Percentiles rank a stretch among this genome's conserved stretches.
These are phyloP conservation scores for Leucania comma DNA, from an alignment of 2,888 invertebrate species.

Conservation along the genomic window DNA sequence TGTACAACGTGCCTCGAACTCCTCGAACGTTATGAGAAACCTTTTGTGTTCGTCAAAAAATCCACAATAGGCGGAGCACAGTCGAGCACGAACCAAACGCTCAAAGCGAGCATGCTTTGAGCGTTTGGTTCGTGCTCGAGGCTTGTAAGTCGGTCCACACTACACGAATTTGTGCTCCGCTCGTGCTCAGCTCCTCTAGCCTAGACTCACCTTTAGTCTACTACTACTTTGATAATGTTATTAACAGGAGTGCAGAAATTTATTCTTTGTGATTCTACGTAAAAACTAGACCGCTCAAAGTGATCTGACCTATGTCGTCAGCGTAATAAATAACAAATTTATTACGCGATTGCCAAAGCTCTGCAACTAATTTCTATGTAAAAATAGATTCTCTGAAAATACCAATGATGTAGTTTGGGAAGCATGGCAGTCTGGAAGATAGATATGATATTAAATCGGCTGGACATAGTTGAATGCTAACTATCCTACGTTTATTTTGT, in stretches of 20 bases:
- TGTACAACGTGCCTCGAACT: no score
- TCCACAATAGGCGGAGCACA: no score
- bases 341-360: constrained; percentile 3
- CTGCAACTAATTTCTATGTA: constrained; percentile 1
- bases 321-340: constrained; percentile 18
- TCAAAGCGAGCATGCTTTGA: no score
- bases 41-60: no score
- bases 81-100: no score
- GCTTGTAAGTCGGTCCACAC: no score
- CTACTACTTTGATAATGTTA: neutral
- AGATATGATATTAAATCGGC: neutral
- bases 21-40: no score
- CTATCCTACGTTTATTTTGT: no score
- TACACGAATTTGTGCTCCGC: no score
- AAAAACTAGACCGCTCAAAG: neutral
- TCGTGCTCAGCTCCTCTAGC: no score
- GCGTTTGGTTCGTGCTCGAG: no score
- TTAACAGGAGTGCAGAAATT: neutral
- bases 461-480: neutral
- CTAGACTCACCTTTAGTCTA: no score
- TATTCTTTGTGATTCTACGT: neutral
- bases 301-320: neutral
- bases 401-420: constrained; percentile 9
- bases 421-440: neutral
- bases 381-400: constrained; percentile 33